Percentiles rank a stretch among this genome's conserved stretches.
These are phyloP conservation scores for Euzophera pinguis DNA, from an alignment of 2,888 invertebrate species.

Conservation along the genomic window DNA sequence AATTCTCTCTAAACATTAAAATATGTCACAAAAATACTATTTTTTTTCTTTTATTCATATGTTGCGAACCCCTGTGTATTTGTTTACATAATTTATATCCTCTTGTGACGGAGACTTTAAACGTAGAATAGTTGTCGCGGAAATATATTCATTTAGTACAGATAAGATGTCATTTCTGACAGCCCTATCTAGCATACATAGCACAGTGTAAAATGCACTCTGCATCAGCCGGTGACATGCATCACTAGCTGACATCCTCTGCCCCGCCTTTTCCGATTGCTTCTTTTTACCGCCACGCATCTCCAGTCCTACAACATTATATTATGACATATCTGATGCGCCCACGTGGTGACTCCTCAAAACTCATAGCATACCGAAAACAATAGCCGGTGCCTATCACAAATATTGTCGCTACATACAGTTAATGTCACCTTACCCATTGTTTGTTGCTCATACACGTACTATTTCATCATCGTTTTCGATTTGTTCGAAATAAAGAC, in stretches of 20 bases:
- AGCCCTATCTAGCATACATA: too few relatives aligned
- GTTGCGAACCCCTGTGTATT: too few relatives aligned
- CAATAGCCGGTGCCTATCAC: slow-evolving; percentile 33
- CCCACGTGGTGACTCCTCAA: slow-evolving; percentile 32
- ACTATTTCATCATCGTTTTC: slow-evolving; percentile 57
- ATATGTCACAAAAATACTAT: too few relatives aligned
- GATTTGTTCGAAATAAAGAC: slow-evolving; percentile 57
- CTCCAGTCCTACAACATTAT: slow-evolving; percentile 23
- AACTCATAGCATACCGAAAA: slow-evolving; percentile 33
- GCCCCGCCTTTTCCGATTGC: slow-evolving; percentile 49
- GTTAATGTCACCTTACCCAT: slow-evolving; percentile 53
- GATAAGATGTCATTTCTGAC: too few relatives aligned
- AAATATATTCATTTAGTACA: too few relatives aligned
- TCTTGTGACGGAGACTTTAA: too few relatives aligned
- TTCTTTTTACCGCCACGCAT: slow-evolving; percentile 37
- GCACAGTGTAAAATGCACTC: slow-evolving; percentile 24
- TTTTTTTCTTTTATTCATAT: too few relatives aligned
- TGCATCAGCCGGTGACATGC: slow-evolving; percentile 34
- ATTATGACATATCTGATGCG: slow-evolving; percentile 31
- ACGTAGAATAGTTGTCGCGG: too few relatives aligned
- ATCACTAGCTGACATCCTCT: slow-evolving; percentile 42
- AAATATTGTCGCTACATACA: slow-evolving; percentile 32
- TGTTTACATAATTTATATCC: too few relatives aligned
- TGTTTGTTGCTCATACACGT: slow-evolving; percentile 52
- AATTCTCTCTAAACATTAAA: too few relatives aligned